Percentiles rank a stretch among this genome's conserved stretches.
phyloP scores from a whole-genome alignment of 2,113 vertebrate species.

The Notiomystis cincta region DNA sequence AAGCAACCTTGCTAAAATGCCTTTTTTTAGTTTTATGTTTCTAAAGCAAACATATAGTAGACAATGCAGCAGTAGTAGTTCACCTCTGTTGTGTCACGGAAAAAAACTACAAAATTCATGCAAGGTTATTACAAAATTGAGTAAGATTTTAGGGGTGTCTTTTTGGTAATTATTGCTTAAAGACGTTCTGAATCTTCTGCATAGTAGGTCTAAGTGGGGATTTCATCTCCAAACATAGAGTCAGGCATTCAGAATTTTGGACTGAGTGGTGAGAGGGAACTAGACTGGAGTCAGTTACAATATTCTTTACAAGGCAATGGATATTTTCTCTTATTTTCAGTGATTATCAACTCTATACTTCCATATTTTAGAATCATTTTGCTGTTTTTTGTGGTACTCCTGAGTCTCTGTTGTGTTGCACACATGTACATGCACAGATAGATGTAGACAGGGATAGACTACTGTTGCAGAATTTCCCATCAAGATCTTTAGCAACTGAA shows the following conservation, averaged over 20 bases:
- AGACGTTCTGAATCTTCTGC: background rate
- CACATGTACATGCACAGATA: accelerated
- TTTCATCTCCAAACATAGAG: background rate
- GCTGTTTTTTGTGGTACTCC: background rate
- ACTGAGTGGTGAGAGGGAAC: accelerated
- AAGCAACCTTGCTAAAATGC: background rate
- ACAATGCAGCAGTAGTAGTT: background rate
- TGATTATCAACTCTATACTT: background rate
- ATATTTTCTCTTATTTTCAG: background rate
- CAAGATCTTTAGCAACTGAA: background rate
- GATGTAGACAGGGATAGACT: accelerated
- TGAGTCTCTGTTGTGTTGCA: background rate
- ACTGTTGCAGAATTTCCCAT: background rate
- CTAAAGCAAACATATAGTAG: background rate
- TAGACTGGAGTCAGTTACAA: background rate
- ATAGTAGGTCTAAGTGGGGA: background rate
- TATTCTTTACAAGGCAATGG: background rate
- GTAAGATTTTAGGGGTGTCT: background rate
- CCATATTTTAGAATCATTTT: background rate
- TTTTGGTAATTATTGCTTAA: background rate
- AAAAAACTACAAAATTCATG: background rate
- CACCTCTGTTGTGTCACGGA: background rate
- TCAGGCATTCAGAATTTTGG: background rate
- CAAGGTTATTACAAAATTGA: background rate
- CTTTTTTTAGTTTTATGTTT: background rate